These are phyloP conservation scores for Barbus barbus DNA, from an alignment of 2,113 vertebrate species.

Conservation along the genomic window DNA sequence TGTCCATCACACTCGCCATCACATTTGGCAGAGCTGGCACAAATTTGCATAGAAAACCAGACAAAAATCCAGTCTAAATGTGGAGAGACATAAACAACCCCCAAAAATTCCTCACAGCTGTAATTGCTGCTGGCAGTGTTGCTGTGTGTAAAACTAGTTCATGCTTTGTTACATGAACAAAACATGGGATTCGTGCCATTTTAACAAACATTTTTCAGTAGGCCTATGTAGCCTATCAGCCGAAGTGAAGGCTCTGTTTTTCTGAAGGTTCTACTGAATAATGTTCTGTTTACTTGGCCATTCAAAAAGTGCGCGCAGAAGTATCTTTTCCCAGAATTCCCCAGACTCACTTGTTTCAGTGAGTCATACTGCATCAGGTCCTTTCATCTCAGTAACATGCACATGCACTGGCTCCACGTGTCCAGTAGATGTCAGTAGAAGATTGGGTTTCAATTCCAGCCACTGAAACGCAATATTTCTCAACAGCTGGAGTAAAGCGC, in stretches of 20 bases:
- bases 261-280: background rate
- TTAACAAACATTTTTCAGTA: too few species aligned
- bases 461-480: background rate
- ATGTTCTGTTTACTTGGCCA: background rate
- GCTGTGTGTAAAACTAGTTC: background rate
- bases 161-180: background rate
- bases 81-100: background rate
- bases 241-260: background rate
- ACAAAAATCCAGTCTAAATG: background rate
- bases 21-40: background rate
- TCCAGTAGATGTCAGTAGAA: conserved; percentile 29
- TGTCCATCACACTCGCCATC: background rate
- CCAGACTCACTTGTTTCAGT: background rate
- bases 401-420: background rate
- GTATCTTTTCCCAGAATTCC: background rate
- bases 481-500: background rate
- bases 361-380: conserved; percentile 4
- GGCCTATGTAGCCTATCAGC: background rate
- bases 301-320: background rate
- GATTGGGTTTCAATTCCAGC: conserved; percentile 8
- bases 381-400: background rate
- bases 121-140: background rate
- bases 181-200: background rate
- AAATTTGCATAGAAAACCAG: background rate
- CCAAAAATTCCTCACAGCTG: background rate